Base-by-base conservation (phyloP, 2,888 invertebrate genomes). In the Balanococcus diminutus region DNA sequence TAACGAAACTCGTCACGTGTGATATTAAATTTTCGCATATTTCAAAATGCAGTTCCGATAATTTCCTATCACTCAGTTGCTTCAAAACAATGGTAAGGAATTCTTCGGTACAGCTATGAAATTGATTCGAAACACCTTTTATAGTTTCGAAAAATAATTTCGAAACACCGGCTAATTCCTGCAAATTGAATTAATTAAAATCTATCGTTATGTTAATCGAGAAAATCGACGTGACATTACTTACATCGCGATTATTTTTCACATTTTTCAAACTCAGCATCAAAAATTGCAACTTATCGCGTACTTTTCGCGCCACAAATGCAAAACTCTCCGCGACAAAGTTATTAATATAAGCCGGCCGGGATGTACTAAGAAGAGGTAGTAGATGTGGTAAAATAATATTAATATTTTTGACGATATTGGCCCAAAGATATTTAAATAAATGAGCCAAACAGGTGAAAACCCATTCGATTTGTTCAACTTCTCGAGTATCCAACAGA, bases 241-340 rank as follows among this genome's bases (percentile, higher is more conserved):
- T 92, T 91, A 95, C 95, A 90, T 95, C 93, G 88, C 93, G 92
- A 89, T 93, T 92, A 16, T 91, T 91, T 87, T 93, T 91, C 51
- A 97, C 91, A 84, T 93, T 93, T 88, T 91, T 91, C 51, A 97
- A 90, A 61, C 97, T 90, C 75, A 95, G 91, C 79, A 92, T 91
- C 61, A 97, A 90, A 89, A 98, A 94, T 83, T 92, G 92, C 39
- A 93, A 92, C 88, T 94, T 95, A 88, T 97, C 95, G 88, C 93
- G 94, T 14, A 96, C 94, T 91, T 96, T 96, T 88, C 98, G 92
- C 2, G 97, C 95, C 0, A 99, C 94, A 91, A 97, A 98, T 0
- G 98, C 95, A 92, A 98, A 98, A 90, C 97, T 96, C 91, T 98
- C 98, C 0, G 97, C 96, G 4, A 98, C 97, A 92, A 98, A 99